Percentiles rank a stretch among this genome's conserved stretches.
These are phyloP conservation scores for Lontra canadensis DNA, from an alignment of 2,113 vertebrate genomes.

Conservation along the genomic window DNA sequence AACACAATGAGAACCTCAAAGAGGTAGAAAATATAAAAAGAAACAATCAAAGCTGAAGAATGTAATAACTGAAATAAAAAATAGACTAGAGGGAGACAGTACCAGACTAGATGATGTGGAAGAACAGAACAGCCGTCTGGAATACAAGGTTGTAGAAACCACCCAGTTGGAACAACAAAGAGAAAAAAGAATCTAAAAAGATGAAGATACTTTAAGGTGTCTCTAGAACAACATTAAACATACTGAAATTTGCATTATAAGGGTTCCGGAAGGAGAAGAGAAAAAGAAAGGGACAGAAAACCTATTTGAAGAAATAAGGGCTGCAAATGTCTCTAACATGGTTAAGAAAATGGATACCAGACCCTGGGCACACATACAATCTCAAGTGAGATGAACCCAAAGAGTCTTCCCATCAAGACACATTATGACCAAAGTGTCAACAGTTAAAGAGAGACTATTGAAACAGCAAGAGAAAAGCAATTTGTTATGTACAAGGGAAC, in stretches of 20 bases:
- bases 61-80: background rate
- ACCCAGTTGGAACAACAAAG: background rate
- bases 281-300: background rate
- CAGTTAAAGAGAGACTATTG: background rate
- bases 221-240: background rate
- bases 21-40: background rate
- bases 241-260: background rate
- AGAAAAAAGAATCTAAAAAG: background rate
- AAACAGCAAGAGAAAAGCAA: background rate
- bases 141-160: background rate
- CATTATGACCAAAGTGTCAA: background rate
- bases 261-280: background rate
- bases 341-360: background rate
- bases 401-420: background rate
- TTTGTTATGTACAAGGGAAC: background rate
- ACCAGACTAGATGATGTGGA: background rate
- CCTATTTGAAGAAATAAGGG: background rate
- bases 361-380: background rate
- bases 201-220: background rate
- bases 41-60: background rate
- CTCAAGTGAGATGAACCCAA: background rate
- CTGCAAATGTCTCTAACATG: background rate
- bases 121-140: background rate
- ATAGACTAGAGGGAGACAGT: background rate
- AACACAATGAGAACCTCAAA: background rate